Conservation (phyloP, 2,797 vertebrate species). For the Bradypus variegatus region DNA sequence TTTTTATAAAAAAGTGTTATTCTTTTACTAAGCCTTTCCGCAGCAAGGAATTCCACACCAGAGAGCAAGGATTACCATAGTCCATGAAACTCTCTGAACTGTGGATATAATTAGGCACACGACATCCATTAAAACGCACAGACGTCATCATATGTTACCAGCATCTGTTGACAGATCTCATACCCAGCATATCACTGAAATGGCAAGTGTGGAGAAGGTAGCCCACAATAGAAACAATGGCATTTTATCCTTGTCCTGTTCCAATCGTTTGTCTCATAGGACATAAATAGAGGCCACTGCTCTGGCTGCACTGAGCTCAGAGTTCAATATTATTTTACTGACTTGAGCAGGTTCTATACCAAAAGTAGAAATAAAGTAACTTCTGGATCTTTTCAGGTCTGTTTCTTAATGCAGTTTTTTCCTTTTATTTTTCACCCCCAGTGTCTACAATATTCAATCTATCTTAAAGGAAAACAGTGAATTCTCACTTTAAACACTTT, state of each 20-base stretch:
- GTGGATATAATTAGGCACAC: conserved; percentile 89
- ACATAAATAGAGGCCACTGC: conserved; percentile 73
- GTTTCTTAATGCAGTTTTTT: background rate
- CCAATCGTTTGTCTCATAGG: conserved; percentile 80
- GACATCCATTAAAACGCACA: conserved; percentile 86
- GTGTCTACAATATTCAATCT: background rate
- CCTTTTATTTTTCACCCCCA: too few species aligned
- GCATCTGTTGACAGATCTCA: conserved; percentile 98
- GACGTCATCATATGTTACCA: conserved; percentile 89
- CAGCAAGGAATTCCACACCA: conserved; percentile 79
- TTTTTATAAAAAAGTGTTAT: conserved; percentile 34
- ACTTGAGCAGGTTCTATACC: conserved; percentile 56
- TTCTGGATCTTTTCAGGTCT: background rate
- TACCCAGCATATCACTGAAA: conserved; percentile 89
- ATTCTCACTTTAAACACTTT: background rate
- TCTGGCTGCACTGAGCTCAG: conserved; percentile 55
- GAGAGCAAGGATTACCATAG: conserved; percentile 82
- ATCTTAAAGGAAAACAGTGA: background rate
- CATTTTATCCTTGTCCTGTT: conserved; percentile 70
- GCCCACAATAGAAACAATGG: conserved; percentile 82
- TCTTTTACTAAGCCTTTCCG: conserved; percentile 49
- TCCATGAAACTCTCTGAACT: conserved; percentile 78
- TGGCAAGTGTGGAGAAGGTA: conserved; percentile 81
- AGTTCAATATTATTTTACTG: conserved; percentile 65
- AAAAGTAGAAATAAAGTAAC: conserved; percentile 36